Percentiles rank a stretch among this genome's conserved stretches.
Evolutionary conservation across 2,113 vertebrate genomes (phyloP).

Genomic region (Porphyrio hochstetteri): DNA sequence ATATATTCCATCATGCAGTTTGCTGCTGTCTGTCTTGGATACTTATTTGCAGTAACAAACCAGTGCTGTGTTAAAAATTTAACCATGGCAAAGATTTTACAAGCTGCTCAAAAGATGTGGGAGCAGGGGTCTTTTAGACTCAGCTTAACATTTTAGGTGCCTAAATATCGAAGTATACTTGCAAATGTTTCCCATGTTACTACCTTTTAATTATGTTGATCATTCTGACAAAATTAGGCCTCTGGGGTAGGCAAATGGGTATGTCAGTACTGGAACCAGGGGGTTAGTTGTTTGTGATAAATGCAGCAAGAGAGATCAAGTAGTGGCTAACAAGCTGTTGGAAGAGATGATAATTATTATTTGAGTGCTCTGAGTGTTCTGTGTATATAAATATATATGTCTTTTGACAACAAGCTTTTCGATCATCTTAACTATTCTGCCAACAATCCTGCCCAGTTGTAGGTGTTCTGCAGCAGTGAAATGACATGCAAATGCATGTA

Average conservation of each 20-base stretch:
- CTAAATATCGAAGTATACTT: not conserved
- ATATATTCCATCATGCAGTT: not conserved
- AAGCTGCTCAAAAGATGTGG: not conserved
- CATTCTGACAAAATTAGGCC: not conserved
- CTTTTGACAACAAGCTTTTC: not conserved
- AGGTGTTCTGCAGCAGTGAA: not conserved
- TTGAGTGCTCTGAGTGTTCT: not conserved
- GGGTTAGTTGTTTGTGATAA: not conserved
- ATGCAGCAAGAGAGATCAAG: not conserved
- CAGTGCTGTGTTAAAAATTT: not conserved
- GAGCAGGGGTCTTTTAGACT: not conserved
- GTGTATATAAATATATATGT: not conserved
- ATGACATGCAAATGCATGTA: not conserved
- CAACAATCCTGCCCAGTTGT: not conserved
- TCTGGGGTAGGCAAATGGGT: not conserved
- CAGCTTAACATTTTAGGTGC: not conserved
- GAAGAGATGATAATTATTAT: not conserved
- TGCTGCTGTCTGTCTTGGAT: not conserved
- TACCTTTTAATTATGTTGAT: not conserved
- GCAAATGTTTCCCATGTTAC: not conserved
- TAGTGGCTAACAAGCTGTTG: not conserved
- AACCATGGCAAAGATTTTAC: not conserved
- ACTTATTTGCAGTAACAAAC: not conserved
- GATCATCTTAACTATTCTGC: not conserved
- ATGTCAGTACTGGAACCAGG: not conserved